Evolutionary conservation across 1,140 invertebrate species (phyloP).

Genomic region (Macrotrachela quadricornifera): DNA sequence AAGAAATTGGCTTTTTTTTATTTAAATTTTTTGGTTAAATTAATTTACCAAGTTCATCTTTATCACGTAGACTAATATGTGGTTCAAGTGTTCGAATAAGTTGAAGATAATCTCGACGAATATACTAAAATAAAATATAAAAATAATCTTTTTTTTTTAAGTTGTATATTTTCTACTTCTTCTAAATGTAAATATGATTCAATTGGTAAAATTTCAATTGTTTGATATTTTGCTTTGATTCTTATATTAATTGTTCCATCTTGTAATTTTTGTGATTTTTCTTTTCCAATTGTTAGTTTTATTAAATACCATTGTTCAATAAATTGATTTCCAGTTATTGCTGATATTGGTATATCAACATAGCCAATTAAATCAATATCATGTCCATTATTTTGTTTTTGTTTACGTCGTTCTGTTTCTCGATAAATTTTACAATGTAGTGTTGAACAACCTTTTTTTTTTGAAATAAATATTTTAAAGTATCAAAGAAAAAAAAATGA

Average conservation of each 20-base stretch:
- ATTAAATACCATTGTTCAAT: conserved; percentile 6
- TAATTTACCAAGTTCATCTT: conserved; percentile 28
- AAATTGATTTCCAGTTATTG: background rate
- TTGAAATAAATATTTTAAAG: too few relatives aligned
- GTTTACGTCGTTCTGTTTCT: too few relatives aligned
- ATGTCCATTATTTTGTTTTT: too few relatives aligned
- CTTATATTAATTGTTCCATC: conserved; percentile 40
- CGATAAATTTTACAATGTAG: too few relatives aligned
- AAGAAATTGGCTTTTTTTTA: too few relatives aligned
- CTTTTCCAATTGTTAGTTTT: background rate
- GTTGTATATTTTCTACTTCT: too few relatives aligned
- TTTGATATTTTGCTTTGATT: conserved; percentile 65
- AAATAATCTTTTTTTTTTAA: too few relatives aligned
- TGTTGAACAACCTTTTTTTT: too few relatives aligned
- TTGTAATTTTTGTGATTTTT: conserved; percentile 2
- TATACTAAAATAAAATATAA: conserved; percentile 18
- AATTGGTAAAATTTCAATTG: conserved; percentile 68
- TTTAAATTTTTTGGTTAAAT: too few relatives aligned
- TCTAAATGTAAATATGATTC: conserved; percentile 56
- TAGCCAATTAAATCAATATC: background rate
- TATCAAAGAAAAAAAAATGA: too few relatives aligned
- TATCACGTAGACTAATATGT: conserved; percentile 69
- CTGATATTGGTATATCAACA: background rate
- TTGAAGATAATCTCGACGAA: conserved; percentile 43
- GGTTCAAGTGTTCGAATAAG: conserved; percentile 68